Conservation (phyloP, 1,140 invertebrate species). For the Agrypnia vestita region DNA sequence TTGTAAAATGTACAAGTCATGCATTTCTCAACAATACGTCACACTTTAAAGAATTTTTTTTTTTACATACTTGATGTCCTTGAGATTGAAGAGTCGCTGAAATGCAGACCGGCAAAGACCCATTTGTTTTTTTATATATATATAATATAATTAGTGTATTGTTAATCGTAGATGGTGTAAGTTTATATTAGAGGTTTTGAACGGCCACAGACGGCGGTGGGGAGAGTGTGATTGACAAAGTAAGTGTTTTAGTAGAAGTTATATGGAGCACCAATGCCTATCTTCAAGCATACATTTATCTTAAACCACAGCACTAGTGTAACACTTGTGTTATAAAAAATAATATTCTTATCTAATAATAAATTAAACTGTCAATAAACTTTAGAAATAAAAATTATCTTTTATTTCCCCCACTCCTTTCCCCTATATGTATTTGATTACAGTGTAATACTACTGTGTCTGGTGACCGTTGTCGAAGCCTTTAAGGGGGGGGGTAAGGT, state of each 20-base stretch:
- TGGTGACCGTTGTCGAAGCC: too few species aligned
- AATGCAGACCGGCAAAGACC: neutral
- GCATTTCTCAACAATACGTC: neutral
- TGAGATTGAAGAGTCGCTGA: neutral
- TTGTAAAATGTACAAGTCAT: neutral
- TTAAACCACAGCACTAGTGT: constrained; percentile 3
- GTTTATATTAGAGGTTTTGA: constrained; percentile 11
- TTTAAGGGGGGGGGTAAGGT: too few species aligned
- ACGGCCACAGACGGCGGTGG: neutral
- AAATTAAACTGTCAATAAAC: constrained; percentile 28
- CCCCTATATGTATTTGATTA: neutral
- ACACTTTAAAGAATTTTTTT: neutral
- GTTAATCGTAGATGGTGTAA: constrained; percentile 16
- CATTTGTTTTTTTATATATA: constrained; percentile 13
- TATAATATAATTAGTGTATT: constrained; percentile 14
- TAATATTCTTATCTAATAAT: constrained; percentile 9
- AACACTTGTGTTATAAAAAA: constrained; percentile 11
- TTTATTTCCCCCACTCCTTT: constrained; percentile 7
- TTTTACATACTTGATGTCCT: neutral
- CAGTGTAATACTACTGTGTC: too few species aligned
- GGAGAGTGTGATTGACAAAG: neutral
- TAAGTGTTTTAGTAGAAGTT: constrained; percentile 38
- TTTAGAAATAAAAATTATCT: constrained; percentile 22
- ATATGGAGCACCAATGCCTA: constrained; percentile 10
- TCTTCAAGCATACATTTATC: constrained; percentile 10